phyloP scores from a whole-genome alignment of 2,113 vertebrate species.

The Zingel zingel region DNA sequence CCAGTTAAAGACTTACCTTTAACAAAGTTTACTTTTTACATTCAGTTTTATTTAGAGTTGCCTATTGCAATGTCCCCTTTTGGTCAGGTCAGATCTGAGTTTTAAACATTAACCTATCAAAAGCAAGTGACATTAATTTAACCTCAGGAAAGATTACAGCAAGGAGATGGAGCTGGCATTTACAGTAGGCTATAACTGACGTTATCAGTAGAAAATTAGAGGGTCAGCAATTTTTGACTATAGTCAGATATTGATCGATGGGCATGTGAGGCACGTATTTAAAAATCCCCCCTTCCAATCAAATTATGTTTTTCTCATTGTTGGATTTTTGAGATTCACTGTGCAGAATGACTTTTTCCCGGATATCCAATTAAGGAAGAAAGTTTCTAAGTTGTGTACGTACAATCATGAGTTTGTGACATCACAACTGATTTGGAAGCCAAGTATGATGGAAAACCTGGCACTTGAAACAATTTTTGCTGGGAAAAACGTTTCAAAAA shows the following conservation, averaged over 20 bases:
- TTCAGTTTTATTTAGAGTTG: not conserved
- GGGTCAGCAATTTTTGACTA: not conserved
- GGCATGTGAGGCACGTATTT: not conserved
- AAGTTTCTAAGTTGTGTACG: not conserved
- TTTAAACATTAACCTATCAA: conserved; percentile 8
- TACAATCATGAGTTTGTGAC: not conserved
- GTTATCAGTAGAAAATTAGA: not conserved
- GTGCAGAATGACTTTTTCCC: not conserved
- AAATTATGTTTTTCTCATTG: not conserved
- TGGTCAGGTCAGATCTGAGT: not conserved
- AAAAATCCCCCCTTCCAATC: not conserved
- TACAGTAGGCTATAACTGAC: not conserved
- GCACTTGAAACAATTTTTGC: not conserved
- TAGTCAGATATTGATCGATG: not conserved
- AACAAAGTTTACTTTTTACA: not conserved
- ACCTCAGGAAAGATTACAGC: not conserved
- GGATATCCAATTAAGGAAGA: not conserved
- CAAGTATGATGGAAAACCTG: not conserved
- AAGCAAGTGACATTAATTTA: not conserved
- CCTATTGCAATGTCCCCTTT: not conserved
- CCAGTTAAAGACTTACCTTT: not conserved
- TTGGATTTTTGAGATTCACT: not conserved
- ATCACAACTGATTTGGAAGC: not conserved
- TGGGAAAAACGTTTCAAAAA: not conserved
- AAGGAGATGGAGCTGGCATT: not conserved